These are phyloP conservation scores for Ostrea edulis DNA, from an alignment of 1,140 invertebrate species.

Conservation along the genomic window DNA sequence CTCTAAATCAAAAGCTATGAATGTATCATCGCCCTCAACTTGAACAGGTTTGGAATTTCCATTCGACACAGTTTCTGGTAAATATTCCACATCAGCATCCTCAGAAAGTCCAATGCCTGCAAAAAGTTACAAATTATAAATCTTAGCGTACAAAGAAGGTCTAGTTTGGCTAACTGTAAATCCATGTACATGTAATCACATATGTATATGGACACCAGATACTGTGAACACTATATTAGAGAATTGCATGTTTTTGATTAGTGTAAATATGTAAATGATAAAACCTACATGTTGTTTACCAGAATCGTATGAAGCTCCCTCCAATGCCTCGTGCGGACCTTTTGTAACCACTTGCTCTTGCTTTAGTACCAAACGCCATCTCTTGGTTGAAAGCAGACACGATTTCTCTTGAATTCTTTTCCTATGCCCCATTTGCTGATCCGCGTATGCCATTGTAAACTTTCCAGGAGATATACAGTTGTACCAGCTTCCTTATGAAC, in stretches of 20 bases:
- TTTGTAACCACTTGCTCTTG: not conserved
- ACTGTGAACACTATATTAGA: too few relatives aligned
- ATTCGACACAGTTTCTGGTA: slow-evolving; percentile 42
- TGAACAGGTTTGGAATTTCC: slow-evolving; percentile 15
- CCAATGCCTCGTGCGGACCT: slow-evolving; percentile 48
- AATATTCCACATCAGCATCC: slow-evolving; percentile 3
- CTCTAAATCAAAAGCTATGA: slow-evolving; percentile 33
- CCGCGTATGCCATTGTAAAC: not conserved
- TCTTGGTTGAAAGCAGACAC: slow-evolving; percentile 36
- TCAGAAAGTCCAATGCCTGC: not conserved
- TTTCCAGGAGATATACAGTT: not conserved
- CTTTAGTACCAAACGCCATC: slow-evolving; percentile 40
- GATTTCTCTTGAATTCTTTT: not conserved
- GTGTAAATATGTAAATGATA: too few relatives aligned
- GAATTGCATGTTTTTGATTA: too few relatives aligned
- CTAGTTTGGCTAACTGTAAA: too few relatives aligned
- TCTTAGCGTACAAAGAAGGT: not conserved
- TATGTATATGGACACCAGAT: not conserved
- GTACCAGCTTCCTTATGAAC: not conserved
- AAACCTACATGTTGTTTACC: slow-evolving; percentile 3
- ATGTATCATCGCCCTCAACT: not conserved
- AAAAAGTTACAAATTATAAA: not conserved
- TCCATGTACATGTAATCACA: too few relatives aligned
- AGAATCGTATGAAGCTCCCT: slow-evolving; percentile 50
- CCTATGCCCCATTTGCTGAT: not conserved